Evolutionary conservation across 1,140 invertebrate genomes (phyloP), one percentile per base, ranked within the genome.

Genomic region (Geopemphigus sp.): DNA sequence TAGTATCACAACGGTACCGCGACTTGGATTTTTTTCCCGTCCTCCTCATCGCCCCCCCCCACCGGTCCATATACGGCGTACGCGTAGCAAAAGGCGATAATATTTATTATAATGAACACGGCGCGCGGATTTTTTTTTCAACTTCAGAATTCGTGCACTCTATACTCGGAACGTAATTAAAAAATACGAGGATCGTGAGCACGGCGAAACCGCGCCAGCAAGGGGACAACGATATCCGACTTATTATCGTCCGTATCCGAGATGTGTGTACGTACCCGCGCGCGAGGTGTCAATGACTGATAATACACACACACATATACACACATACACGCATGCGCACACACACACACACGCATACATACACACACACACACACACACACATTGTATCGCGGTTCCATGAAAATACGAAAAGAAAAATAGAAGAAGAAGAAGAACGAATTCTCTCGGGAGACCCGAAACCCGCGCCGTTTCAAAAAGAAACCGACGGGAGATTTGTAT

Each of bases 401-500:
- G 32, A 32, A 73, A 73, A 73, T n/a, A n/a, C 17, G 26, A 39
- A 74, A 57, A 74, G 19, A 59, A 74, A 74, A 39, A 39, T 8
- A 39, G 3, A n/a, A n/a, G n/a, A 45, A 74, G 54, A 57, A n/a
- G 17, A 56, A 73, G 72, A 74, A 45, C n/a, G 22, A 74, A 74
- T 74, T 59, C 54, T 74, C 54, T n/a, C 47, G 14, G n/a, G n/a
- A 57, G 29, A 74, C 50, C 39, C 74, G 39, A 61, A 59, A 61
- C 45, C n/a, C n/a, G n/a, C n/a, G 14, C 72, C 19, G 53, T 57
- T 59, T 57, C 56, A 57, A 50, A 68, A 59, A 22, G 74, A 78
- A 63, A 78, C 74, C 74, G 57, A 78, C 74, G 74, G 74, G 74
- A 78, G 74, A 78, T 78, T 50, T 61, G 74, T 78, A 78, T 78